Conservation (phyloP, 2,888 invertebrate species). For the Sacculina carcini region DNA sequence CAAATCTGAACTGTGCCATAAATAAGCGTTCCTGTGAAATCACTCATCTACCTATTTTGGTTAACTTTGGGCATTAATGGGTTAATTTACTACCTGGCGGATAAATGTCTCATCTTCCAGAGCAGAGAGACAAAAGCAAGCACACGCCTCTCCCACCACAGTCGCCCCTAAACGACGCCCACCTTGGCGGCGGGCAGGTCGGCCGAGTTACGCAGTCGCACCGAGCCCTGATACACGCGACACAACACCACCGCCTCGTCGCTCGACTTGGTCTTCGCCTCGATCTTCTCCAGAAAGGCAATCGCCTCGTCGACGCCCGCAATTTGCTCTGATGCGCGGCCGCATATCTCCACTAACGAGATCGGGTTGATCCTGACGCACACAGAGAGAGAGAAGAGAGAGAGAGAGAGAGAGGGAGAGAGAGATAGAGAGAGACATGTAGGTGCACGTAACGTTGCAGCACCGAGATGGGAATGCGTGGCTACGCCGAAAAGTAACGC, state of each 20-base stretch:
- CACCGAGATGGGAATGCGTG: constrained; percentile 1
- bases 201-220: constrained; percentile 21
- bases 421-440: not conserved
- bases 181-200: constrained; percentile 22
- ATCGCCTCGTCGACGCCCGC: constrained; percentile 55
- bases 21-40: too few relatives aligned
- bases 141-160: not conserved
- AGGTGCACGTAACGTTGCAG: not conserved
- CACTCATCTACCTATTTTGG: too few relatives aligned
- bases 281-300: constrained; percentile 62
- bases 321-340: constrained; percentile 35
- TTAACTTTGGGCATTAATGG: too few relatives aligned
- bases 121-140: not conserved
- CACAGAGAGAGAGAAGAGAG: constrained; percentile 12
- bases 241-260: constrained; percentile 68
- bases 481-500: not conserved
- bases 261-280: constrained; percentile 55
- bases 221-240: constrained; percentile 38
- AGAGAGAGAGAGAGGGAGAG: constrained; percentile 6
- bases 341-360: constrained; percentile 61
- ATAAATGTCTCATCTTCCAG: constrained; percentile 3
- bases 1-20: too few relatives aligned
- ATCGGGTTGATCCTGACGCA: constrained; percentile 64
- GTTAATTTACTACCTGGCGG: too few relatives aligned
- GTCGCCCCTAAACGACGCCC: not conserved